Evolutionary conservation across 1,140 invertebrate genomes (phyloP).

Genomic region (Drosophila insularis): DNA sequence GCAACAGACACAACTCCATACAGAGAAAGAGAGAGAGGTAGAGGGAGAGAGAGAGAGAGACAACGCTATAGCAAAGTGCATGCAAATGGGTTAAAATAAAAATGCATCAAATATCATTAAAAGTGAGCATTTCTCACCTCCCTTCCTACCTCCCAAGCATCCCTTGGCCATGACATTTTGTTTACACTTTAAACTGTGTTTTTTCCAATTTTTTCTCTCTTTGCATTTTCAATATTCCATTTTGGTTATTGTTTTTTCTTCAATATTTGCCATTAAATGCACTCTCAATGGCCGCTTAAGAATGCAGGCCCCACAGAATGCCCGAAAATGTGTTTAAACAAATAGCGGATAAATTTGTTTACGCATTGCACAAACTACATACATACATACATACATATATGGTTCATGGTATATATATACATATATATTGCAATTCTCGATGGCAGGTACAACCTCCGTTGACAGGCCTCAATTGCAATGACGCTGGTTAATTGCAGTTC

Average conservation of each 20-base stretch:
- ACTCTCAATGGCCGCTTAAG: conserved; percentile 73
- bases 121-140: conserved; percentile 61
- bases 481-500: conserved; percentile 62
- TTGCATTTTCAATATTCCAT: conserved; percentile 38
- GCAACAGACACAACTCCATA: conserved; percentile 56
- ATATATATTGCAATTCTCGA: neutral
- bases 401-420: neutral
- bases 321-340: conserved; percentile 63
- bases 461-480: conserved; percentile 35
- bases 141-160: neutral
- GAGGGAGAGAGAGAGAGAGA: conserved; percentile 15
- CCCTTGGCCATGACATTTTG: conserved; percentile 52
- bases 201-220: neutral
- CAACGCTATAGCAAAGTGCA: conserved; percentile 68
- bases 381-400: neutral
- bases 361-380: neutral
- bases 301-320: conserved; percentile 42
- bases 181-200: conserved; percentile 72
- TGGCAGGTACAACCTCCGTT: conserved; percentile 23
- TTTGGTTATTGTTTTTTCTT: conserved; percentile 14
- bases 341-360: conserved; percentile 55
- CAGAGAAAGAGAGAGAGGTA: conserved; percentile 16
- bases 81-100: conserved; percentile 68
- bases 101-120: conserved; percentile 62
- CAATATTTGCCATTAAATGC: conserved; percentile 65